Base-by-base conservation (phyloP, 1,140 invertebrate species). In the Mamestra configurata region DNA sequence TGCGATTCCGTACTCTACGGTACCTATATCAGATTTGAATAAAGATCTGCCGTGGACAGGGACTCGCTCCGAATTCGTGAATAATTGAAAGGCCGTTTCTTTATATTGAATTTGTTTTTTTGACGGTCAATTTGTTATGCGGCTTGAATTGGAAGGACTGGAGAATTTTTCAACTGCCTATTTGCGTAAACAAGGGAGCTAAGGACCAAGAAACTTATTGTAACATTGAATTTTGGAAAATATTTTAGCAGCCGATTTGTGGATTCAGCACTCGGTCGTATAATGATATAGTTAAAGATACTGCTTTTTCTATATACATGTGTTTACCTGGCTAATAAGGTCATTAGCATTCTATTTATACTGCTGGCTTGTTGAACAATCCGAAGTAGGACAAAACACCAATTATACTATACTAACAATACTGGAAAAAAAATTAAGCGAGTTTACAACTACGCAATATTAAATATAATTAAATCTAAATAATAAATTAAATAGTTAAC, bases 1-100 rank as follows among this genome's bases (percentile, higher is more conserved):
- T 3, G 2, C 27, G 2, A 31, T 31, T 31, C 27, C 27, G 1
- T 3, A 5, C 27, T 31, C 27, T 31, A 31, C 5, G 27, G 27
- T 5, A 5, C 82, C 51, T 66, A 89, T 91, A 89, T 91, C 88
- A 86, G 90, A 92, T 93, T 93, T 93, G 89, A 93, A 92, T 93
- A 92, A 92, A 88, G 85, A 89, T 87, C 84, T 80, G 82, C 71
- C 77, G 73, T 80, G 80, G 82, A 80, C 79, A 64, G 81, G 64
- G 70, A 66, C 51, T 70, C 64, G 75, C 37, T 66, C 24, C 27
- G 59, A 68, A 77, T 77, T 77, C 75, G 59, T 77, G 75, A 77
- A 77, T 77, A 77, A 77, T 77, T 77, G 75, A 77, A 77, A 77
- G 61, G 75, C 43, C 18, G 43, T 20, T 53, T 77, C 59, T 66